Percentiles rank a stretch among this genome's conserved stretches.
Evolutionary conservation across 2,113 vertebrate genomes (phyloP).

Genomic region (Sander lucioperca): DNA sequence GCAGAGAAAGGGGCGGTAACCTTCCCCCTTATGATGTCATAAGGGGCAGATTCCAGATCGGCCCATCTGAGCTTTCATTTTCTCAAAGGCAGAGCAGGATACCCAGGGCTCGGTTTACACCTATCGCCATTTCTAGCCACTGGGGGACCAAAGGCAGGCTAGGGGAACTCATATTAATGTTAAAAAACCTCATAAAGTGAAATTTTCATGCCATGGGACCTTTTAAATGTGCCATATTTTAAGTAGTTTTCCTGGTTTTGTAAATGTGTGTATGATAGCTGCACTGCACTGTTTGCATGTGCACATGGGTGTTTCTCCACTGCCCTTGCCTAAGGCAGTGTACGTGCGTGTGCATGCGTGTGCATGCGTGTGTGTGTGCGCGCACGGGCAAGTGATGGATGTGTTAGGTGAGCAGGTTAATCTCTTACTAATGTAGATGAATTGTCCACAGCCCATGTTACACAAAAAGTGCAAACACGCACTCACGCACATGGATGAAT

Average conservation of each 20-base stretch:
- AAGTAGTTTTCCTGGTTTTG: neutral
- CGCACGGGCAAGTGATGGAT: conserved; percentile 68
- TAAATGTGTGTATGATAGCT: neutral
- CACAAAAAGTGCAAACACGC: conserved; percentile 57
- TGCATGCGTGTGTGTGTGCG: neutral
- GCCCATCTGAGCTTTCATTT: too few relatives aligned
- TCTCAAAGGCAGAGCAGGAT: too few relatives aligned
- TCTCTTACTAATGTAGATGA: conserved; percentile 81
- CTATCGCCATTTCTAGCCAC: too few relatives aligned
- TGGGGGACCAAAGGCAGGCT: too few relatives aligned
- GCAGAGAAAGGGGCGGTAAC: too few relatives aligned
- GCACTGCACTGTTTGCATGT: conserved; percentile 50
- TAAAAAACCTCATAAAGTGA: too few relatives aligned
- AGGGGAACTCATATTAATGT: too few relatives aligned
- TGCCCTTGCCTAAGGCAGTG: conserved; percentile 67
- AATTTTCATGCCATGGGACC: too few relatives aligned
- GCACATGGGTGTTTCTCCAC: neutral
- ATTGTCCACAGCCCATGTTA: conserved; percentile 67
- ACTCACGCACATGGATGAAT: conserved; percentile 31
- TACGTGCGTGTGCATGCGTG: neutral
- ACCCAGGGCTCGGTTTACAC: too few relatives aligned
- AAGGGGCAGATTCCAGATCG: too few relatives aligned
- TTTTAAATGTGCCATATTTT: neutral
- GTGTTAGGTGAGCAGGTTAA: conserved; percentile 78
- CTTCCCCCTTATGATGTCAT: too few relatives aligned